Conservation (phyloP, 2,797 vertebrate genomes). For the Thripadectes ignobilis region DNA sequence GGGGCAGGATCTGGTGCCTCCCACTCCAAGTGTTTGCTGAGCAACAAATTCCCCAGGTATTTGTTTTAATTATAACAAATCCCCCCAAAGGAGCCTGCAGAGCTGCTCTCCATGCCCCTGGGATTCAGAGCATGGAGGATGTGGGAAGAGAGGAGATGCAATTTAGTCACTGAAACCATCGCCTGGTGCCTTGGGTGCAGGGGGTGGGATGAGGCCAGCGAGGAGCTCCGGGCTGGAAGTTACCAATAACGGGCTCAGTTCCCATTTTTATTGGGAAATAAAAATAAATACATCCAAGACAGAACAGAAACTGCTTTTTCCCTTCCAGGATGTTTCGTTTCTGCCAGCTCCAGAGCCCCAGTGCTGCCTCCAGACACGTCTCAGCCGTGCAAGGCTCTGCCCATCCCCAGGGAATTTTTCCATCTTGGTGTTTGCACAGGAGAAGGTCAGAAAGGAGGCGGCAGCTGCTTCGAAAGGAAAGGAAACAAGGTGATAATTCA, state of each 20-base stretch:
- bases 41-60: slow-evolving; percentile 33
- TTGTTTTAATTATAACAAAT: slow-evolving; percentile 53
- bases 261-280: neutral
- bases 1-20: neutral
- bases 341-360: neutral
- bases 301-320: slow-evolving; percentile 37
- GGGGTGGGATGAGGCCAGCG: neutral
- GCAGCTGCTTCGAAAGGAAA: neutral
- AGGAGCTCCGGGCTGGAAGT: neutral
- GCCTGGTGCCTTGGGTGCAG: neutral
- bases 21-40: slow-evolving; percentile 16
- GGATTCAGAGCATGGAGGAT: neutral
- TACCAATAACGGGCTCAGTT: neutral
- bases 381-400: neutral
- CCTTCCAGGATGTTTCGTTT: neutral
- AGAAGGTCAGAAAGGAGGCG: neutral
- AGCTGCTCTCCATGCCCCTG: neutral
- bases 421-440: neutral
- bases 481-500: neutral
- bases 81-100: neutral
- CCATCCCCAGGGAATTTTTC: neutral
- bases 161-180: neutral
- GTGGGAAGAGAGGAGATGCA: neutral
- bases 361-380: neutral
- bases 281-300: neutral